Evolutionary conservation across 64 coral and sea anemone genomes (phyloP).

Genomic region (Trachythela sp.): DNA sequence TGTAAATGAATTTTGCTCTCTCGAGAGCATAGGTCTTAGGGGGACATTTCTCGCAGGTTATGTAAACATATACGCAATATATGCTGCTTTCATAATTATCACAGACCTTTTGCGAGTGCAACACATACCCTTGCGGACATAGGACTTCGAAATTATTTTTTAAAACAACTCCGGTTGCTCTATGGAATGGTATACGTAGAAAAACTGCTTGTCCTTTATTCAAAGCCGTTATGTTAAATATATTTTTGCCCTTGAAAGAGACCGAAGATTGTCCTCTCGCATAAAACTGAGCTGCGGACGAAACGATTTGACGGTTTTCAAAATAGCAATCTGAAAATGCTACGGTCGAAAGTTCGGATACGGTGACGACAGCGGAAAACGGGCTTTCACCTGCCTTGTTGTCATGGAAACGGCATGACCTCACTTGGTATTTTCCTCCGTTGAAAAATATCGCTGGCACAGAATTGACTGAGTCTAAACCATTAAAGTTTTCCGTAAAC

Average conservation of each 20-base stretch:
- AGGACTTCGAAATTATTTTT: background rate
- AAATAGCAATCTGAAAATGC: background rate
- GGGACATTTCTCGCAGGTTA: background rate
- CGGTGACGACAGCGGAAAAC: background rate
- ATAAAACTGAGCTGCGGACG: background rate
- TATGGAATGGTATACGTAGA: background rate
- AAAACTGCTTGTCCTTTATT: background rate
- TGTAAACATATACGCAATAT: background rate
- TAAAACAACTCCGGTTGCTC: background rate
- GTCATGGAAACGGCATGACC: conserved; percentile 2
- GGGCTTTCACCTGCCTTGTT: background rate
- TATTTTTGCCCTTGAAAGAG: background rate
- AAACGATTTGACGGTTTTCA: background rate
- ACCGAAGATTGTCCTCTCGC: background rate
- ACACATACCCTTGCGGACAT: background rate
- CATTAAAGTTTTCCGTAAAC: background rate
- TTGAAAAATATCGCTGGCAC: background rate
- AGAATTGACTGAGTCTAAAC: background rate
- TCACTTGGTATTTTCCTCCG: background rate
- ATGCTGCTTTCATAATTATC: background rate
- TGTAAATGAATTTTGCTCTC: background rate
- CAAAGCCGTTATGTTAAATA: background rate
- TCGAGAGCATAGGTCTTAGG: background rate
- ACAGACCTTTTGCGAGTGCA: background rate
- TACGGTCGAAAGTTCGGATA: background rate